Percentiles rank a stretch among this genome's conserved stretches.
Evolutionary conservation across 1,140 invertebrate species (phyloP).

Genomic region (Aphis craccivora): DNA sequence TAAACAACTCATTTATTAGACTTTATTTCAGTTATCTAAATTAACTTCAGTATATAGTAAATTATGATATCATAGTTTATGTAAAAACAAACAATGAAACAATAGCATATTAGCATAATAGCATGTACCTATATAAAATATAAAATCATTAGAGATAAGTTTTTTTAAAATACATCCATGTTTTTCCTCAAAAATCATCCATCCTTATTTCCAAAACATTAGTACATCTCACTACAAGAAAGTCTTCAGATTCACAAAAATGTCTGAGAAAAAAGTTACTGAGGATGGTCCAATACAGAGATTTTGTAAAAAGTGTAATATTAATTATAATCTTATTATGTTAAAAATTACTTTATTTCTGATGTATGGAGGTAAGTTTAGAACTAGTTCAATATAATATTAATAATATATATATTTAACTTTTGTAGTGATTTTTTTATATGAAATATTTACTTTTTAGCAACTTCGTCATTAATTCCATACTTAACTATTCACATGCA

Average conservation of each 20-base stretch:
- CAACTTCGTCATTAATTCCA: constrained; percentile 79
- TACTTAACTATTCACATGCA: constrained; percentile 89
- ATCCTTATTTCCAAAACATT: background rate
- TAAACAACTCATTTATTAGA: constrained; percentile 55
- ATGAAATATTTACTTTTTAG: constrained; percentile 66
- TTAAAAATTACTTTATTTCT: constrained; percentile 81
- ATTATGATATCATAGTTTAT: constrained; percentile 51
- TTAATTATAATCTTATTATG: constrained; percentile 78
- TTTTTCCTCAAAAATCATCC: background rate
- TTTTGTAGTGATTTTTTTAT: constrained; percentile 48
- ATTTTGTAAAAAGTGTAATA: constrained; percentile 63
- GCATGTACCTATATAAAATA: background rate
- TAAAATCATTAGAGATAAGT: constrained; percentile 51
- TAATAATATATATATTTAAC: background rate
- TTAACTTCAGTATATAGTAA: constrained; percentile 42
- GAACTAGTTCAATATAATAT: background rate
- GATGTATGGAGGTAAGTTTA: constrained; percentile 75
- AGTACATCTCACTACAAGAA: background rate
- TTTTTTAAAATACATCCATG: background rate
- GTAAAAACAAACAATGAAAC: constrained; percentile 53
- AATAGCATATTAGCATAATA: constrained; percentile 47
- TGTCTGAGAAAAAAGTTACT: constrained; percentile 22
- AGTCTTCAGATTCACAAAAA: constrained; percentile 36
- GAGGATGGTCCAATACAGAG: constrained; percentile 31
- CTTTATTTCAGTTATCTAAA: constrained; percentile 56